Evolutionary conservation across 2,797 vertebrate species (phyloP).

Genomic region (Halcyon chelicuti): DNA sequence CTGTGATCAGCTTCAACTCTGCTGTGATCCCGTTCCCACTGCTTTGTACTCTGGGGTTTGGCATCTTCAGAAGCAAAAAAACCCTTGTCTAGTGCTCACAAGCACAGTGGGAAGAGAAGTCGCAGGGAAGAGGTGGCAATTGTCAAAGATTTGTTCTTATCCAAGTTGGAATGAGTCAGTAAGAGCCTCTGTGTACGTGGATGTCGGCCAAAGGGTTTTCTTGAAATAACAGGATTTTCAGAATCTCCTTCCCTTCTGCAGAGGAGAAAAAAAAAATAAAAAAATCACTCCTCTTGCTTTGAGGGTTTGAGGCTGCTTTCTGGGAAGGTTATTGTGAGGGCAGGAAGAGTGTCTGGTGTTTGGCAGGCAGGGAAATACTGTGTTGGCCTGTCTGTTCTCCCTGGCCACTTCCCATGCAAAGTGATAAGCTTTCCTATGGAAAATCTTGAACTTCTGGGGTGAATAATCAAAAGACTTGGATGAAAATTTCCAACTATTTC

Average conservation of each 20-base stretch:
- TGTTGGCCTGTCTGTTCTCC: not conserved
- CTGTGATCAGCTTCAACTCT: not conserved
- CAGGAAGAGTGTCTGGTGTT: not conserved
- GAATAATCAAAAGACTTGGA: not conserved
- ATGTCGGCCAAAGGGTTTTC: not conserved
- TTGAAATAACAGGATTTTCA: not conserved
- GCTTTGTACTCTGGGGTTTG: not conserved
- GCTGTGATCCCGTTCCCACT: not conserved
- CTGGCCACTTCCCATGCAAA: not conserved
- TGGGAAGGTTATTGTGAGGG: not conserved
- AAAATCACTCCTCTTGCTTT: not conserved
- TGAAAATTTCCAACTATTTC: conserved; percentile 6
- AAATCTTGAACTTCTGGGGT: not conserved
- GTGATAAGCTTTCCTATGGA: not conserved
- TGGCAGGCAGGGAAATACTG: not conserved
- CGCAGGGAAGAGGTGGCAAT: not conserved
- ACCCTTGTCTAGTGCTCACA: not conserved
- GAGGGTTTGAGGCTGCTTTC: not conserved
- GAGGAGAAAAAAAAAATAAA: not conserved
- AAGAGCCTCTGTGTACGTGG: not conserved
- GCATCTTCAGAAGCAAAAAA: not conserved
- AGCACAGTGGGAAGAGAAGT: not conserved
- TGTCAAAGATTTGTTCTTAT: not conserved
- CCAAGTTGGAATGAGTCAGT: not conserved
- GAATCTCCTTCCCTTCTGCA: not conserved